phyloP scores from a whole-genome alignment of 1,140 invertebrate species.

The Hyles vespertilio region DNA sequence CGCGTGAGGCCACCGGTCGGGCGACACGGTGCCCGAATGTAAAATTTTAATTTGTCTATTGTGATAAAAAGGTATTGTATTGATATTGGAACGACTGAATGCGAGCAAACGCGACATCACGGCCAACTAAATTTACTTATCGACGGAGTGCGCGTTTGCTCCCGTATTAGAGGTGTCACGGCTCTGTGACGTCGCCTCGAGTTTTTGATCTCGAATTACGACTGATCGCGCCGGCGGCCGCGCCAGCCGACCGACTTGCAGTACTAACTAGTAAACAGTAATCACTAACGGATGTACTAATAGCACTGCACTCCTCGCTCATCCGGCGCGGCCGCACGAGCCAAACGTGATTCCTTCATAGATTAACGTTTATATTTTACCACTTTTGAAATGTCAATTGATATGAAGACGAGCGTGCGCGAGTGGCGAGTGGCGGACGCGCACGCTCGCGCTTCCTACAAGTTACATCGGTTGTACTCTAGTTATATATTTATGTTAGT shows the following conservation, averaged over 20 bases:
- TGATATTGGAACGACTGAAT: constrained; percentile 24
- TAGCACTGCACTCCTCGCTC: too few species aligned
- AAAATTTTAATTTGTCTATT: constrained; percentile 30
- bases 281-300: too few species aligned
- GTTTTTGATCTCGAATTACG: constrained; percentile 63
- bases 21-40: constrained; percentile 16
- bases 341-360: constrained; percentile 55
- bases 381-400: constrained; percentile 58
- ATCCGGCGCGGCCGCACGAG: constrained; percentile 18
- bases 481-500: constrained; percentile 62
- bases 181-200: constrained; percentile 16
- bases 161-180: constrained; percentile 14
- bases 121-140: too few species aligned
- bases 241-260: constrained; percentile 21
- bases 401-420: constrained; percentile 35
- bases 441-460: constrained; percentile 32
- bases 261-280: too few species aligned
- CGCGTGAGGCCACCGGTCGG: constrained; percentile 32
- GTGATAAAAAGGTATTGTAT: constrained; percentile 39
- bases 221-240: constrained; percentile 37
- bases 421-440: constrained; percentile 3
- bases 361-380: constrained; percentile 60
- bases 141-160: not conserved
- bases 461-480: constrained; percentile 53
- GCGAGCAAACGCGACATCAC: constrained; percentile 2